Conservation (phyloP, 2,113 vertebrate species). For the Trogon melanurus region DNA sequence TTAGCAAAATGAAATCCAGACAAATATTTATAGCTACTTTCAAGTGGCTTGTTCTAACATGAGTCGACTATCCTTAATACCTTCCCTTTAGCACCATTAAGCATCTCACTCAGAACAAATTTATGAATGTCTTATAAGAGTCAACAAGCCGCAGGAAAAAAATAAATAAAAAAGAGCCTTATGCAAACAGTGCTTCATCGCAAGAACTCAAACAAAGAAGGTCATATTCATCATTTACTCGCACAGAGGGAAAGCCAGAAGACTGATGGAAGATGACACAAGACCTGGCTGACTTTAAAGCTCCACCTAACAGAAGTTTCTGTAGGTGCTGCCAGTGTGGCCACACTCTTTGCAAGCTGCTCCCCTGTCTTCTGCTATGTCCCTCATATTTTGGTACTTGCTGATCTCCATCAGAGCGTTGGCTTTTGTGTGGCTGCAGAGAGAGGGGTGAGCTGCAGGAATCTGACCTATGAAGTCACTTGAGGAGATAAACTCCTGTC, state of each 20-base stretch:
- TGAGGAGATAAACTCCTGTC: background rate
- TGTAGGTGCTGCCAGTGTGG: constrained; percentile 58
- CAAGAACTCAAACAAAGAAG: constrained; percentile 74
- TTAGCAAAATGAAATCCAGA: constrained; percentile 71
- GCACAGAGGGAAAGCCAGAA: background rate
- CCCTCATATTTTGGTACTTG: background rate
- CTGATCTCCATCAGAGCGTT: background rate
- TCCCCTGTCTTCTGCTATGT: constrained; percentile 16
- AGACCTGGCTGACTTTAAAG: constrained; percentile 29
- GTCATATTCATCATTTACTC: constrained; percentile 48
- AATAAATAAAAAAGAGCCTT: constrained; percentile 65
- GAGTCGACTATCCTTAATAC: constrained; percentile 67
- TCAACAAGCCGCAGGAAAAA: constrained; percentile 70
- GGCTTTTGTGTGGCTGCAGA: background rate
- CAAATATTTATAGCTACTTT: constrained; percentile 76
- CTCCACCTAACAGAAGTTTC: constrained; percentile 37
- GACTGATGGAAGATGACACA: constrained; percentile 45
- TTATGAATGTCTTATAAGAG: constrained; percentile 77
- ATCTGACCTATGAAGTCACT: background rate
- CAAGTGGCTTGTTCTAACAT: constrained; percentile 71
- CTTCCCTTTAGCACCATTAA: constrained; percentile 70
- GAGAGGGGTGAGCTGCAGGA: background rate
- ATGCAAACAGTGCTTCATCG: constrained; percentile 64
- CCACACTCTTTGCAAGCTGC: constrained; percentile 40
- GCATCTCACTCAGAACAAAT: constrained; percentile 70